These are phyloP conservation scores for Sinocyclocheilus rhinocerous DNA, from an alignment of 2,113 vertebrate species.

Conservation along the genomic window DNA sequence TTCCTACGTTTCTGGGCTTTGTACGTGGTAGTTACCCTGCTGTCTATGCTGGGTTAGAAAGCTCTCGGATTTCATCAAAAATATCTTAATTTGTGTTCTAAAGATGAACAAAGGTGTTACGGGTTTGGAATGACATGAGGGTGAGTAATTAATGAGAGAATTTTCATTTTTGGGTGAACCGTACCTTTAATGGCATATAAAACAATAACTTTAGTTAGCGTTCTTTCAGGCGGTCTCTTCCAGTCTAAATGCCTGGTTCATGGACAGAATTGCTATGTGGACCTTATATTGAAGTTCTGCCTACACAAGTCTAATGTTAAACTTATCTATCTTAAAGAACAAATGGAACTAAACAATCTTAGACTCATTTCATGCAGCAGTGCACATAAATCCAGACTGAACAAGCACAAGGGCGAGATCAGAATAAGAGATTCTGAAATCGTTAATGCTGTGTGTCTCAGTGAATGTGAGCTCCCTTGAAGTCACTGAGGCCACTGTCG, in stretches of 20 bases:
- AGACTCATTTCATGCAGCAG: conserved; percentile 25
- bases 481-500: conserved; percentile 1
- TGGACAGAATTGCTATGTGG: background rate
- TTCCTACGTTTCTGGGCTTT: too few relatives aligned
- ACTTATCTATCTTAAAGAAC: background rate
- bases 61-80: too few relatives aligned
- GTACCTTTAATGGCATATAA: background rate
- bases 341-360: conserved; percentile 27
- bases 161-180: too few relatives aligned
- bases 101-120: too few relatives aligned
- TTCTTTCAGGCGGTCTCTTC: background rate
- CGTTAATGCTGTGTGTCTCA: conserved; percentile 24
- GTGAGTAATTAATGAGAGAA: too few relatives aligned
- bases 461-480: conserved; percentile 33
- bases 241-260: background rate
- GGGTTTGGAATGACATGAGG: too few relatives aligned
- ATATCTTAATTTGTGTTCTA: too few relatives aligned
- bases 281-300: background rate
- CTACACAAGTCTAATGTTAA: conserved; percentile 6
- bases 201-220: background rate
- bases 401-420: background rate
- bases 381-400: conserved; percentile 16
- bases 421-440: conserved; percentile 6
- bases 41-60: too few relatives aligned
- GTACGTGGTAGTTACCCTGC: too few relatives aligned